Conservation (phyloP, 2,888 invertebrate species). For the Drosophila subquinaria region DNA sequence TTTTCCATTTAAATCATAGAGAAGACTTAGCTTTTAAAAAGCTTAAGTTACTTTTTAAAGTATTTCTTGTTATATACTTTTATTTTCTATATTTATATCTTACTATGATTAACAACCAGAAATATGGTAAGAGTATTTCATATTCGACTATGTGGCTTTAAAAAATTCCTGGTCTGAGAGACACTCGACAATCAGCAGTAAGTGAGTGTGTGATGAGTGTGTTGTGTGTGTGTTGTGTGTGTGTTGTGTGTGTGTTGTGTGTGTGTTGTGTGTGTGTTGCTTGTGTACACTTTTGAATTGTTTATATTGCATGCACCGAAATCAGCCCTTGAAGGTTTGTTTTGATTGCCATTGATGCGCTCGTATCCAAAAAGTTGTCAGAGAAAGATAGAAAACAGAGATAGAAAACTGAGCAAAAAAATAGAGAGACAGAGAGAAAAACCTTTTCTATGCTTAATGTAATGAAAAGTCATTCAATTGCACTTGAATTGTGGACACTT, state of each 20-base stretch:
- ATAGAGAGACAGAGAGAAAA: conserved; percentile 3
- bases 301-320: conserved; percentile 73
- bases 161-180: not conserved
- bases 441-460: conserved; percentile 45
- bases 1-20: not conserved
- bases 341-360: conserved; percentile 79
- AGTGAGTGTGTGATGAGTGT: not conserved
- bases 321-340: conserved; percentile 78
- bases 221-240: conserved; percentile 7
- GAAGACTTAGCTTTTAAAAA: not conserved
- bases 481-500: conserved; percentile 47
- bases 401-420: conserved; percentile 6
- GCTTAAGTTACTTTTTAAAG: not conserved
- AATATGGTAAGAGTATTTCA: conserved; percentile 16
- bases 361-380: conserved; percentile 58
- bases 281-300: conserved; percentile 61
- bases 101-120: not conserved
- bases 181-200: conserved; percentile 41
- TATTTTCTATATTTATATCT: not conserved
- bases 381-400: conserved; percentile 22
- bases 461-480: conserved; percentile 77
- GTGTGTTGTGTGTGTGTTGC: conserved; percentile 19
- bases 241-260: conserved; percentile 25
- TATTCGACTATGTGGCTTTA: conserved; percentile 18
- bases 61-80: not conserved